Conservation (phyloP, 2,888 invertebrate genomes). For the Polyommatus iphigenia region DNA sequence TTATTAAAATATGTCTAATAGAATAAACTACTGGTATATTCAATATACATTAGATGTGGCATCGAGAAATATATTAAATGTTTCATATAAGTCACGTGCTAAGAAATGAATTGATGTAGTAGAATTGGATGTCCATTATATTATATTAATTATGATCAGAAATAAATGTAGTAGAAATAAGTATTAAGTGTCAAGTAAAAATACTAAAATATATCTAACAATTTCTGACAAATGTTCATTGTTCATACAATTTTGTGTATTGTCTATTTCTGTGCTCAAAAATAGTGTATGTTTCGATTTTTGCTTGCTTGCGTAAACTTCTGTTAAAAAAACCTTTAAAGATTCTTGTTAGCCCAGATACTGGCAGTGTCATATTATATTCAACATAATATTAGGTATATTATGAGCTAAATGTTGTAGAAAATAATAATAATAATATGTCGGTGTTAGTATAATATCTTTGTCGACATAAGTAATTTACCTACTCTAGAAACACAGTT, state of each 20-base stretch:
- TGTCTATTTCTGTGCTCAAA: background rate
- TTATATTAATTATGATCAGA: background rate
- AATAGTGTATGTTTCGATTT: background rate
- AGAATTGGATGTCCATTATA: conserved; percentile 4
- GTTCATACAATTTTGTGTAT: too few species aligned
- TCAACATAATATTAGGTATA: too few species aligned
- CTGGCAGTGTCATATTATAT: too few species aligned
- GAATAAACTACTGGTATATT: background rate
- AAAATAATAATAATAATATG: too few species aligned
- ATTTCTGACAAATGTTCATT: background rate
- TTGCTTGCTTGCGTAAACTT: too few species aligned
- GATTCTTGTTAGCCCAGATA: too few species aligned
- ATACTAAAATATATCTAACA: background rate
- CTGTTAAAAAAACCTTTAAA: too few species aligned
- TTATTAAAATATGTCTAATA: background rate
- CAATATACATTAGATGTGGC: background rate
- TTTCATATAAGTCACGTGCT: background rate
- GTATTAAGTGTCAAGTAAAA: too few species aligned
- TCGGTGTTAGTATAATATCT: too few species aligned
- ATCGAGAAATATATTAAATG: background rate
- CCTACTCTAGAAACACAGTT: too few species aligned
- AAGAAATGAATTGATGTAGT: conserved; percentile 2
- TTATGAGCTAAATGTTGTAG: too few species aligned
- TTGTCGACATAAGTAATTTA: too few species aligned
- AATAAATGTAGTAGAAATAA: background rate